Evolutionary conservation across 2,888 invertebrate genomes (phyloP).

Genomic region (Nesidiocoris tenuis): DNA sequence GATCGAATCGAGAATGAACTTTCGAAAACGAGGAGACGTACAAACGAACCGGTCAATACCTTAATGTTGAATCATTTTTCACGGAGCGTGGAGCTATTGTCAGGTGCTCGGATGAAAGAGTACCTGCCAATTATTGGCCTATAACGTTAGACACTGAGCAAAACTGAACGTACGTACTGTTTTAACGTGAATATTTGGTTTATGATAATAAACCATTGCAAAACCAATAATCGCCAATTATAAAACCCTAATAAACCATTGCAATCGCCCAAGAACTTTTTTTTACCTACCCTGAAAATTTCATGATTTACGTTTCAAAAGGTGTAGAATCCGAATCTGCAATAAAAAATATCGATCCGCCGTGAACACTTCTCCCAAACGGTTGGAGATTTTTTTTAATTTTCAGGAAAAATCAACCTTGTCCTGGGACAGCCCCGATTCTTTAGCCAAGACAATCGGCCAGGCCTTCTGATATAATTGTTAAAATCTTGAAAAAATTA

Average conservation of each 20-base stretch:
- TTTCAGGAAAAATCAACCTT: not conserved
- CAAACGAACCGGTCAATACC: too few species aligned
- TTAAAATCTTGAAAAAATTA: too few species aligned
- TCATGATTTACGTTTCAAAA: not conserved
- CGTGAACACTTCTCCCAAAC: not conserved
- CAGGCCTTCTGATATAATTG: too few species aligned
- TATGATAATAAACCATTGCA: not conserved
- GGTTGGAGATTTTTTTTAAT: not conserved
- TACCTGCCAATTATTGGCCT: too few species aligned
- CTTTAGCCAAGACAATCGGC: not conserved
- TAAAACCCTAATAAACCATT: not conserved
- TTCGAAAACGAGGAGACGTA: too few species aligned
- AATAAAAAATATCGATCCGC: not conserved
- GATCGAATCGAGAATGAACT: not conserved
- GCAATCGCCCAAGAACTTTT: not conserved
- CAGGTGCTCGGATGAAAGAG: too few species aligned
- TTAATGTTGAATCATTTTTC: too few species aligned
- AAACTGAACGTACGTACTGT: too few species aligned
- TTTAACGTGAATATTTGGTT: not conserved
- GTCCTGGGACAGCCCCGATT: not conserved
- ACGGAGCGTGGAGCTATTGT: too few species aligned
- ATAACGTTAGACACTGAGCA: too few species aligned
- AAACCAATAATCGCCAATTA: too few species aligned
- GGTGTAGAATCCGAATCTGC: not conserved
- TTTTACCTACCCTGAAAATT: not conserved